phyloP scores from a whole-genome alignment of 2,888 invertebrate species.

The Hemithea aestivaria region DNA sequence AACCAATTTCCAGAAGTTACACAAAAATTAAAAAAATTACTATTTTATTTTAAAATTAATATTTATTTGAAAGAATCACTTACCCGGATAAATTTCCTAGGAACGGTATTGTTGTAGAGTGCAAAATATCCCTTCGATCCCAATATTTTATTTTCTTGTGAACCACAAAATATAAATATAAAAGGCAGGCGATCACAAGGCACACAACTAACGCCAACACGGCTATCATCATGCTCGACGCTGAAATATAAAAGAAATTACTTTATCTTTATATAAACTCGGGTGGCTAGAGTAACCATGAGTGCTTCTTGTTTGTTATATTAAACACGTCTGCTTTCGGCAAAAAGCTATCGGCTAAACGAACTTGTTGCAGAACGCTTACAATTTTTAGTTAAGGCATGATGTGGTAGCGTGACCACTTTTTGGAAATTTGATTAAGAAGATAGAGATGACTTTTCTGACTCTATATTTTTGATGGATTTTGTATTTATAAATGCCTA shows the following conservation, averaged over 20 bases:
- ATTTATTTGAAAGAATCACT: constrained; percentile 1
- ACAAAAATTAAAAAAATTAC: too few relatives aligned
- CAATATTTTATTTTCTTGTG: constrained; percentile 20
- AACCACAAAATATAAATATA: constrained; percentile 26
- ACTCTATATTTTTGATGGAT: too few relatives aligned
- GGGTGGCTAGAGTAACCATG: constrained; percentile 15
- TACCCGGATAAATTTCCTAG: constrained; percentile 24
- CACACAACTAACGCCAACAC: constrained; percentile 25
- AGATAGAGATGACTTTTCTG: too few relatives aligned
- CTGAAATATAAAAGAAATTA: constrained; percentile 13
- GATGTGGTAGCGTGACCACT: too few relatives aligned
- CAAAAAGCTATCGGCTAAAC: too few relatives aligned
- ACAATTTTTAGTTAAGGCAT: too few relatives aligned
- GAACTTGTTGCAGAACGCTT: too few relatives aligned
- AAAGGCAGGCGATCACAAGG: constrained; percentile 20
- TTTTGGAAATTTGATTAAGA: too few relatives aligned
- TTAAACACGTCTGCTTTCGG: not conserved
- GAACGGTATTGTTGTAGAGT: constrained; percentile 24
- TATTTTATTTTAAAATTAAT: too few relatives aligned
- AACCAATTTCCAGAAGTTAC: too few relatives aligned
- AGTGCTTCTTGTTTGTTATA: not conserved
- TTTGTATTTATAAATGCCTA: too few relatives aligned
- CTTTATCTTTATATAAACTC: constrained; percentile 17
- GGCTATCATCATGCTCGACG: constrained; percentile 21
- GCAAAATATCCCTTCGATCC: constrained; percentile 21